Base-by-base conservation (phyloP, 2,888 invertebrate genomes). In the Melolontha melolontha region DNA sequence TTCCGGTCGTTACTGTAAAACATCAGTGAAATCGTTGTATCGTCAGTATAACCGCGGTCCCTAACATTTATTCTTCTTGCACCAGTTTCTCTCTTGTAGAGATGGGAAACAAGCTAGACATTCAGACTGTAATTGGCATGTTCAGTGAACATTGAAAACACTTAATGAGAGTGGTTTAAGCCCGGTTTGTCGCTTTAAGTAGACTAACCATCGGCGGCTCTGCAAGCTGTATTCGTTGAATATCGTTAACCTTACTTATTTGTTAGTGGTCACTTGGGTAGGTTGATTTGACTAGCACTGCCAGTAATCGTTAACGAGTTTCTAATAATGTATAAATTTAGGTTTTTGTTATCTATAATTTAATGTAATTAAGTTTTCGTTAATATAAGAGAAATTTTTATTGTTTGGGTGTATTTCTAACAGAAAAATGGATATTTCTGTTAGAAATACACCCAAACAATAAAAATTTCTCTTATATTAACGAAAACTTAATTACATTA, bases 111-210 rank as follows among this genome's bases (percentile, higher is more conserved):
- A 22, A 49, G 50, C 29, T 54, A 65, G 52, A 41, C 47, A 54
- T 59, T 59, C 52, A 14, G 62, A 42, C 42, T 59, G 42, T 67
- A 62, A 67, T 62, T 67, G 67, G 59, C 62, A 34, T 51, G 52
- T 59, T 67, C 41, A 16, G 51, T 16, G 62, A 63, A 49, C 62
- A 49, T 49, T 49, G 62, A 47, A 49, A 63, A 54, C 17, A 39
- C 54, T 54, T 54, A 54, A 54, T 54, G 52, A 55, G 44, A 47
- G 49, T 27, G 67, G 67, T 64, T 67, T 57, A 41, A 66, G 64
- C 64, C 67, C 64, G 64, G 64, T 59, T 70, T 71, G 69, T 69
- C 64, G 69, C 69, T 65, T 71, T 71, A 72, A 67, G 68, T 68
- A 71, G 64, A 54, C 71, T 70, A 70, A 73, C 70, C 65, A 66